Conservation (phyloP, 2,113 vertebrate species). For the Thalassoma bifasciatum region DNA sequence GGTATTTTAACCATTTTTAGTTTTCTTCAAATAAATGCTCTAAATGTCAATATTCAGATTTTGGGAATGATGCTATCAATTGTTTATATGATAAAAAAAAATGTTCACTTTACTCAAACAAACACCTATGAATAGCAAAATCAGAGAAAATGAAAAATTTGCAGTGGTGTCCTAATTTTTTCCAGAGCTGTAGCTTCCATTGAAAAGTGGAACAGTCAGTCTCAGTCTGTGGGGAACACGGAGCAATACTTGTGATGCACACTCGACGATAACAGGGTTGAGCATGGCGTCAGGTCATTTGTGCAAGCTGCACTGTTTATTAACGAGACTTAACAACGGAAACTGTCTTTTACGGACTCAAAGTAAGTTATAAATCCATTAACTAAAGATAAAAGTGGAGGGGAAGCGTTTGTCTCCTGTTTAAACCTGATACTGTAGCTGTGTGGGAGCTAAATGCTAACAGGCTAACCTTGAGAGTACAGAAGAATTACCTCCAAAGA, state of each 20-base stretch:
- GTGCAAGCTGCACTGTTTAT: slow-evolving; percentile 44
- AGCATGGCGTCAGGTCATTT: slow-evolving; percentile 78
- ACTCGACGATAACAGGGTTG: neutral
- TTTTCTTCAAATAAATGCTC: too few species aligned
- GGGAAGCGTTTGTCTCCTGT: neutral
- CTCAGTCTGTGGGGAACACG: slow-evolving; percentile 34
- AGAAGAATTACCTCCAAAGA: too few species aligned
- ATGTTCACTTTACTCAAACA: too few species aligned
- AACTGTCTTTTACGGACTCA: neutral
- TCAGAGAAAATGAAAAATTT: too few species aligned
- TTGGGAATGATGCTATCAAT: too few species aligned
- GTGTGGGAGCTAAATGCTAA: slow-evolving; percentile 15
- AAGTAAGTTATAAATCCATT: slow-evolving; percentile 46
- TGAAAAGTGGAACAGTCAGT: slow-evolving; percentile 51
- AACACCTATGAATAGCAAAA: too few species aligned
- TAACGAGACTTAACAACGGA: slow-evolving; percentile 23
- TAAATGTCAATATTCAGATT: too few species aligned
- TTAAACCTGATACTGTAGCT: neutral
- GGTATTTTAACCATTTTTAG: too few species aligned
- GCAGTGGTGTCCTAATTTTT: too few species aligned
- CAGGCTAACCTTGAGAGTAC: slow-evolving; percentile 57
- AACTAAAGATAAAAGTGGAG: neutral
- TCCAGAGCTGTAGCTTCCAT: neutral
- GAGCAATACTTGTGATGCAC: slow-evolving; percentile 38
- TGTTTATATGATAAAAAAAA: too few species aligned